These are phyloP conservation scores for Cinara cedri DNA, from an alignment of 2,888 invertebrate genomes.

Conservation along the genomic window DNA sequence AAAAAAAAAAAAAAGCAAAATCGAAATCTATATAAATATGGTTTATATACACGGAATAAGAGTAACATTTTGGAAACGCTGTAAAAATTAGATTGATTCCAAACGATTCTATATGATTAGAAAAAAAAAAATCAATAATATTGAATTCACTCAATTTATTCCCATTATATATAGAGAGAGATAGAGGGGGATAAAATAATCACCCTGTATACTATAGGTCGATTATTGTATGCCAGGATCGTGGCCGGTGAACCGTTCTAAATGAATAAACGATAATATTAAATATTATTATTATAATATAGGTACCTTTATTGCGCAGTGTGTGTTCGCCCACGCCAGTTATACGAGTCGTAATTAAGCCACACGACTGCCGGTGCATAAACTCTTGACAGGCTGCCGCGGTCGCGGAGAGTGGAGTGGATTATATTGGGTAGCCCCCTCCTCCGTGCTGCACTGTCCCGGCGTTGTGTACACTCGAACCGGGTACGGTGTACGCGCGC, in stretches of 20 bases:
- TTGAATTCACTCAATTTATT: too few relatives aligned
- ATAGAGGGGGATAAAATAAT: too few relatives aligned
- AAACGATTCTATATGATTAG: too few relatives aligned
- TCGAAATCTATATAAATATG: too few relatives aligned
- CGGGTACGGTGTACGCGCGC: neutral
- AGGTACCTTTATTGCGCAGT: neutral
- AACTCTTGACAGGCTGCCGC: constrained; percentile 15
- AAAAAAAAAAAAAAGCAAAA: too few relatives aligned
- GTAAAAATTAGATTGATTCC: too few relatives aligned
- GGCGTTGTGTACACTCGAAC: neutral
- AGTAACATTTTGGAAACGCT: too few relatives aligned
- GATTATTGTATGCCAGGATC: neutral
- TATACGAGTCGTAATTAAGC: constrained; percentile 23
- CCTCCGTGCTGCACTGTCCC: neutral
- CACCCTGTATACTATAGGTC: neutral
- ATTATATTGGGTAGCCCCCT: neutral
- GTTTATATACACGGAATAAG: too few relatives aligned
- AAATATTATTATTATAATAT: too few relatives aligned
- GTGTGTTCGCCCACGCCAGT: neutral
- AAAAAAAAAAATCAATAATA: too few relatives aligned
- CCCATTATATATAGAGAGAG: too few relatives aligned
- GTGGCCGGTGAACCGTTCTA: neutral
- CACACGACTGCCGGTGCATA: neutral
- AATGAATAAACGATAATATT: constrained; percentile 24
- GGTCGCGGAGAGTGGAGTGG: too few relatives aligned